phyloP scores from a whole-genome alignment of 2,113 vertebrate species.

The Machaerirhynchus nigripectus region DNA sequence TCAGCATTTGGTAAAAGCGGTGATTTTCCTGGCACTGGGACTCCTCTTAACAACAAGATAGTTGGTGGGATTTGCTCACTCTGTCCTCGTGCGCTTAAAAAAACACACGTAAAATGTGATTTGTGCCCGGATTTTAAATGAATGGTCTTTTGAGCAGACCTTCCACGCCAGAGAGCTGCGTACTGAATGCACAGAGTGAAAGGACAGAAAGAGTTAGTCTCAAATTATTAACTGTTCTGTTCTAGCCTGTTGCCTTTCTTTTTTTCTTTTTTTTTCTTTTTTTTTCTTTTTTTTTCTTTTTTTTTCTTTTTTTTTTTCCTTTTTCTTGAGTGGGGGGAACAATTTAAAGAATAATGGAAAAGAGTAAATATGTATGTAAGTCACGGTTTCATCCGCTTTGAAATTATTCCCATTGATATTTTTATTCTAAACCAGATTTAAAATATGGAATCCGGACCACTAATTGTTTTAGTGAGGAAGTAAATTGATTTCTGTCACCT shows the following conservation, averaged over 20 bases:
- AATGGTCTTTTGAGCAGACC: conserved; percentile 51
- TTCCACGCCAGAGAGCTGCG: not conserved
- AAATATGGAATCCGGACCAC: not conserved
- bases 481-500: conserved; percentile 33
- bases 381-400: not conserved
- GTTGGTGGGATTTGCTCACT: conserved; percentile 21
- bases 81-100: conserved; percentile 29
- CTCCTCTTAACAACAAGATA: not conserved
- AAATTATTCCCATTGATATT: not conserved
- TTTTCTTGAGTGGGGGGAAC: not conserved
- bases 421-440: conserved; percentile 25
- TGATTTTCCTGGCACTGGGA: not conserved
- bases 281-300: no score
- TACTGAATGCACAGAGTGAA: conserved; percentile 8
- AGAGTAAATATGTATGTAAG: not conserved
- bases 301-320: no score
- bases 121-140: conserved; percentile 37
- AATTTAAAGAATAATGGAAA: not conserved
- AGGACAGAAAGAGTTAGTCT: conserved; percentile 14
- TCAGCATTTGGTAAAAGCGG: not conserved
- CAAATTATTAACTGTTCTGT: not conserved
- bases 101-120: conserved; percentile 46
- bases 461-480: conserved; percentile 24
- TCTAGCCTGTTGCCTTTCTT: not conserved
- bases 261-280: not conserved